A percentile compares a stretch with the other conserved stretches of the same genome.
These are phyloP conservation scores for Melanotus villosus DNA, from an alignment of 2,888 invertebrate species.

Conservation along the genomic window DNA sequence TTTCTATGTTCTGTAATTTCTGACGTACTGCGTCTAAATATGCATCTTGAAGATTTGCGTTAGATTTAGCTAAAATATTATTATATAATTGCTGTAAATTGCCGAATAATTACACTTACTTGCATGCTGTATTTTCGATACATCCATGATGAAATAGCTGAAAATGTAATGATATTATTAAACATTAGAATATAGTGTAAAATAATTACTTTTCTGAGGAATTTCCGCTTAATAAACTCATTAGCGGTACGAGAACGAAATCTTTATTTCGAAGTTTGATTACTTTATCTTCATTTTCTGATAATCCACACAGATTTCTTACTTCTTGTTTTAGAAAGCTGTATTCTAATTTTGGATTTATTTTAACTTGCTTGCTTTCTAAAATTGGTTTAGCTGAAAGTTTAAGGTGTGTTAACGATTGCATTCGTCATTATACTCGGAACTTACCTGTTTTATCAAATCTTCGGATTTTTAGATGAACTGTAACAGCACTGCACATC, in stretches of 20 bases:
- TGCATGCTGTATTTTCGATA: slow-evolving; percentile 67
- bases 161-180: not conserved
- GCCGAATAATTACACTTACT: slow-evolving; percentile 61
- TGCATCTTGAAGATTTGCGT: slow-evolving; percentile 65
- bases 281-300: slow-evolving; percentile 65
- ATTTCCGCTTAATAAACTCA: slow-evolving; percentile 65
- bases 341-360: slow-evolving; percentile 59
- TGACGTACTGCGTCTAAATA: slow-evolving; percentile 69
- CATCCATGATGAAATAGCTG: slow-evolving; percentile 68
- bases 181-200: not conserved
- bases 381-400: slow-evolving; percentile 31
- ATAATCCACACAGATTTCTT: slow-evolving; percentile 59
- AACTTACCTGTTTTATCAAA: slow-evolving; percentile 58
- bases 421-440: no score
- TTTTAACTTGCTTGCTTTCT: slow-evolving; percentile 52
- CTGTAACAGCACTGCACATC: slow-evolving; percentile 41
- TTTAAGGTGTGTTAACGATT: not conserved
- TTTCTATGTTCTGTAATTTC: slow-evolving; percentile 68
- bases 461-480: slow-evolving; percentile 59
- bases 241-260: slow-evolving; percentile 67
- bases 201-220: slow-evolving; percentile 58
- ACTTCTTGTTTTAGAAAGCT: slow-evolving; percentile 60
- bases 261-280: slow-evolving; percentile 68
- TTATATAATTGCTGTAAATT: slow-evolving; percentile 5
- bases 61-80: slow-evolving; percentile 48